Evolutionary conservation across 2,797 vertebrate species (phyloP), one percentile per base, ranked within the genome.

Genomic region (Capromys pilorides): DNA sequence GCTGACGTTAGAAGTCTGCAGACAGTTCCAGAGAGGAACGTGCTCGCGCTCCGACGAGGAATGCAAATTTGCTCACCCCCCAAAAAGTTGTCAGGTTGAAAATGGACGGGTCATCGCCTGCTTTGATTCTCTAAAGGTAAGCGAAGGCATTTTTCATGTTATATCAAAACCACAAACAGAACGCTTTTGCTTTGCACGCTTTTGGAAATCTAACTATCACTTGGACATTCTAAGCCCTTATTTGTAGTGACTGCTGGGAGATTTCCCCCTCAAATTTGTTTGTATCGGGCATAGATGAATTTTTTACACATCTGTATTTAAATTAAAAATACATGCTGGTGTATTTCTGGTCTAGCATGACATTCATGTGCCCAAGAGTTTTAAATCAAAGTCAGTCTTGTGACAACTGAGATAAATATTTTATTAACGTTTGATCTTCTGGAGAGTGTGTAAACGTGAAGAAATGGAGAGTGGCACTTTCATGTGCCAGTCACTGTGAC

Each of bases 111-210:
- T 99, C 94, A 99, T 99, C 94, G 99, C 99, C 98, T 99, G 99
- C 98, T 99, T 99, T 97, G 99, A 99, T 98, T 99, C 99, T 84
- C 98, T 99, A 92, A 99, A 99, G 99, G 99, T 99, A 99, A 99
- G 99, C 92, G 91, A 62, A 82, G 71, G 33, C 49, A 1, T 82
- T 95, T 66, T 79, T 49, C 51, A 28, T 87, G 85, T 33, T 95
- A 64, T 14, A 81, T 41, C 33, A 75, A 31, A 83, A 61, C n/a
- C 64, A 0, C 64, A 18, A 36, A 54, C 0, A 1, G 14, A 19
- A 31, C 22, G 24, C 45, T 90, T 88, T 88, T 31, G 19, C 6
- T 0, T 51, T 88, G 82, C 28, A 21, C 26, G 71, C 77, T 54
- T 84, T 21, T 2, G 54, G 36, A 84, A 82, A 79, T 79, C 92